These are phyloP conservation scores for Philaethria dido DNA, from an alignment of 2,888 invertebrate genomes.

Conservation along the genomic window DNA sequence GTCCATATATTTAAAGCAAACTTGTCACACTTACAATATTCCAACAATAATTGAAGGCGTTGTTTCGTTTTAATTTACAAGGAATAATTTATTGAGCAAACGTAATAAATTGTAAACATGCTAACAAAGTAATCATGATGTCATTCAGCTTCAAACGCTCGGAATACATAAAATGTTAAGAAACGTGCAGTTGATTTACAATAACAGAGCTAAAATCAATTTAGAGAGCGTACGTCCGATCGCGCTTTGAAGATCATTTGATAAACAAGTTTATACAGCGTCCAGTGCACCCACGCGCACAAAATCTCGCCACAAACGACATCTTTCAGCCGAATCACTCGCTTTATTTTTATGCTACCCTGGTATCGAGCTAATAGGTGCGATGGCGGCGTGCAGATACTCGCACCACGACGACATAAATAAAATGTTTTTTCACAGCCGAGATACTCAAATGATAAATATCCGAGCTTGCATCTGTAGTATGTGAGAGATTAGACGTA, in stretches of 20 bases:
- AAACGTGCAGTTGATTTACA: slow-evolving; percentile 29
- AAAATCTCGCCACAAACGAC: slow-evolving; percentile 54
- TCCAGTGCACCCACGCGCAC: slow-evolving; percentile 58
- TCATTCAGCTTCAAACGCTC: slow-evolving; percentile 30
- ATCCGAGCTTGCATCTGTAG: slow-evolving; percentile 54
- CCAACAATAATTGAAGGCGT: slow-evolving; percentile 9
- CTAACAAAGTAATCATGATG: slow-evolving; percentile 32
- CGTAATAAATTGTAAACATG: slow-evolving; percentile 29
- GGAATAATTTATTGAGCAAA: slow-evolving; percentile 24
- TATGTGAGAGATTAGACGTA: slow-evolving; percentile 63
- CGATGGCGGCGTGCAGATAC: slow-evolving; percentile 51
- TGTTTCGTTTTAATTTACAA: slow-evolving; percentile 19
- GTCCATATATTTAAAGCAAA: not conserved
- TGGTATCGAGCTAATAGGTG: slow-evolving; percentile 60
- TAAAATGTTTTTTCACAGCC: slow-evolving; percentile 25
- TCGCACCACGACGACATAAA: slow-evolving; percentile 11
- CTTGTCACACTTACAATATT: not conserved
- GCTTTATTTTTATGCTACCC: slow-evolving; percentile 65
- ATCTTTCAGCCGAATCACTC: slow-evolving; percentile 63
- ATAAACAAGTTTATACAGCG: slow-evolving; percentile 51
- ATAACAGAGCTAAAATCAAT: slow-evolving; percentile 24
- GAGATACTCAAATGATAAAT: slow-evolving; percentile 54
- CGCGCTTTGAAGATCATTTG: slow-evolving; percentile 44
- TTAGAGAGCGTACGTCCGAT: slow-evolving; percentile 29
- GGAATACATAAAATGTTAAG: slow-evolving; percentile 29